Base-by-base conservation (phyloP, 64 coral and sea anemone species). In the Montipora foliosa region DNA sequence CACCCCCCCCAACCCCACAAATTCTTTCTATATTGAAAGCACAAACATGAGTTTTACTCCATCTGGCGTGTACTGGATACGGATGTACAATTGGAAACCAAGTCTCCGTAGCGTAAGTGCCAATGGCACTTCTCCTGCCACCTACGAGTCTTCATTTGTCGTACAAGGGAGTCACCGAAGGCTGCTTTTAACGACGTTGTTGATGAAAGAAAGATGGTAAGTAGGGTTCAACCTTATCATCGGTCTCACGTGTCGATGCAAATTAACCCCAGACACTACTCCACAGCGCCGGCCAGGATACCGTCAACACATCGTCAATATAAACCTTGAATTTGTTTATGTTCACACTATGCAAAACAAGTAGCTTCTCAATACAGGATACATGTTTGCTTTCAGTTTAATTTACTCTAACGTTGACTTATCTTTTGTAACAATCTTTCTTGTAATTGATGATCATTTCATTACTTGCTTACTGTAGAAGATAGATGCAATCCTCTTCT, bases 171-270 rank as follows among this genome's bases (percentile, higher is more conserved):
- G n/a, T n/a, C n/a, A 69, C 37, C 17, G n/a, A 84, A 70, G 45
- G 3, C 82, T n/a, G 82, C 82, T 85, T 85, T 85, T n/a, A 44
- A 85, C 10, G 64, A 71, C 66, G 5, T 64, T 13, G 13, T 10
- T 49, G 46, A 11, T 20, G 49, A 70, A 8, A 16, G 48, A 11
- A 70, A 85, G 17, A 85, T 37, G n/a, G 82, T 85, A 48, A 50
- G 75, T 16, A n/a, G n/a, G 13, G 60, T 2, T 3, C 60, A 62
- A 62, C 60, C 8, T 53, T 62, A 62, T 62, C 60, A 14, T 14
- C n/a, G n/a, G 12, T 62, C 60, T 62, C 2, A n/a, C n/a, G n/a
- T n/a, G n/a, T n/a, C n/a, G n/a, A n/a, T n/a, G n/a, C n/a, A n/a
- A n/a, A n/a, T n/a, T n/a, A n/a, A n/a, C n/a, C n/a, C n/a, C n/a